These are phyloP conservation scores for Fopius arisanus DNA, from an alignment of 1,140 invertebrate species.

Conservation along the genomic window DNA sequence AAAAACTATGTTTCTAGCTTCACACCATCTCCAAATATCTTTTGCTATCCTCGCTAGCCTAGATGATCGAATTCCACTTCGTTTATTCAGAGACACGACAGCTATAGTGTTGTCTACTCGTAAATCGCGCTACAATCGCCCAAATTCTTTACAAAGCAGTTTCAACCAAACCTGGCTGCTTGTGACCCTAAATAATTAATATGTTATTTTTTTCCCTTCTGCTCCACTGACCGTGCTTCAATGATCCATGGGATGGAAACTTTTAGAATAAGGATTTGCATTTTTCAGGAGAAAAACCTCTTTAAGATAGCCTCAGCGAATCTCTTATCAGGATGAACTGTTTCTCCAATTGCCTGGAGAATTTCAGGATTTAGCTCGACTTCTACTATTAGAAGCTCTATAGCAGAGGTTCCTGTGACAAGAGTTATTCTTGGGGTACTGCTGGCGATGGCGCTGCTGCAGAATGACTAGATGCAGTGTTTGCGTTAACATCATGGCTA, in stretches of 20 bases:
- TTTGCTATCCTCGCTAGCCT: conserved; percentile 1
- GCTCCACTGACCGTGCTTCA: conserved; percentile 21
- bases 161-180: conserved; percentile 19
- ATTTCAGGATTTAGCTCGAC: not conserved
- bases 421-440: not conserved
- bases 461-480: too few relatives aligned
- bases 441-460: not conserved
- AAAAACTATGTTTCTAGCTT: conserved; percentile 17
- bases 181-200: conserved; percentile 26
- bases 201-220: conserved; percentile 5
- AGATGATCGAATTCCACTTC: conserved; percentile 13
- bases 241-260: conserved; percentile 19
- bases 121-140: conserved; percentile 21
- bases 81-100: conserved; percentile 23
- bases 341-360: conserved; percentile 17
- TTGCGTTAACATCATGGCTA: too few relatives aligned
- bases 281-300: conserved; percentile 15
- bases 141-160: conserved; percentile 23
- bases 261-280: conserved; percentile 19
- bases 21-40: conserved; percentile 27
- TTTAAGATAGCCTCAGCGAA: conserved; percentile 7
- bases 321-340: conserved; percentile 4
- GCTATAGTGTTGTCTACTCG: conserved; percentile 32
- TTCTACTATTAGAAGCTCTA: too few relatives aligned
- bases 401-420: not conserved